Base-by-base conservation (phyloP, 2,797 vertebrate species). In the Euphonia xanthogaster region DNA sequence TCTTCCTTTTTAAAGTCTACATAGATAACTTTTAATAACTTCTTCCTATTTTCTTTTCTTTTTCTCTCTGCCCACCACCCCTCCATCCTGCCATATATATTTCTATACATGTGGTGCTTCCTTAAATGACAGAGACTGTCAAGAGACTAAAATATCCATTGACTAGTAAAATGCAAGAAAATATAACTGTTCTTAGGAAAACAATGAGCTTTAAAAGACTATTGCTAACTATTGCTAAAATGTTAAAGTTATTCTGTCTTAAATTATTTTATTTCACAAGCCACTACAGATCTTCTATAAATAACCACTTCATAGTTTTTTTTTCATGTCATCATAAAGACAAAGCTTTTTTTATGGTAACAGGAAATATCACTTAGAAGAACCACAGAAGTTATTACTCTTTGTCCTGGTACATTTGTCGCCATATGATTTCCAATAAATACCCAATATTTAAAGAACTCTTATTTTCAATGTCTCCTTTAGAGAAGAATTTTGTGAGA, bases 401-500 rank as follows among this genome's bases (percentile, higher is more conserved):
- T 73, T 87, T 63, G 35, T 20, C 44, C 39, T 47, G 33, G 39
- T 92, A 15, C 20, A 50, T 87, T 84, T 90, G 21, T 14, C n/a
- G 57, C 73, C 44, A 72, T 85, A 81, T 9, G 72, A 45, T 65
- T 88, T 93, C 27, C 33, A 85, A 9, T 67, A 85, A 63, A 14
- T 66, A 84, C 22, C 50, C 39, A 77, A 95, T 72, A 94, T 77
- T 67, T 53, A 70, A 40, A 83, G 9, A 58, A 86, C 55, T 76
- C 27, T 72, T 77, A 63, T 16, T 76, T 57, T 60, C 55, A 68
- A 20, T 7, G 19, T 74, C 58, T 88, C 25, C 6, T 96, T 85
- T 75, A 27, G 10, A 61, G 51, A 95, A 35, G 23, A 93, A 94
- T 92, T 86, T 74, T 50, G 16, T 51, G 74, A 93, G 14, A 86